phyloP scores from a whole-genome alignment of 1,140 invertebrate genomes.

The Drosophila obscura region DNA sequence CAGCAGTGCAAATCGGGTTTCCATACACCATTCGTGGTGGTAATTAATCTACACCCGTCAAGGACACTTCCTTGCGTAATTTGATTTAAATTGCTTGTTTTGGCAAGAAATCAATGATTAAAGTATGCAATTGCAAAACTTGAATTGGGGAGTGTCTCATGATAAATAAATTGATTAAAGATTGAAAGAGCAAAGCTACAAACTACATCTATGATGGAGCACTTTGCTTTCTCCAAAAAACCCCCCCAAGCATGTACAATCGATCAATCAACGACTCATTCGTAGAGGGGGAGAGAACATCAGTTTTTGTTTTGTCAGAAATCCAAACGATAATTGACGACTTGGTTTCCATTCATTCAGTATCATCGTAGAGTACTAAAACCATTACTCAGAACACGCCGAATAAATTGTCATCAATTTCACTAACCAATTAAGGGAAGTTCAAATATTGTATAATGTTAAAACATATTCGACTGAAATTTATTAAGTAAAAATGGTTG shows the following conservation, averaged over 20 bases:
- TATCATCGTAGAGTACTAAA: not conserved
- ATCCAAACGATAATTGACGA: too few relatives aligned
- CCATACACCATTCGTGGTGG: constrained; percentile 21
- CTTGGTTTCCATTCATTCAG: not conserved
- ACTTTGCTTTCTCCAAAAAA: too few relatives aligned
- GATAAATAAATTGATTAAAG: constrained; percentile 1
- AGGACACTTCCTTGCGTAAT: constrained; percentile 56
- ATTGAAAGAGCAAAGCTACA: too few relatives aligned
- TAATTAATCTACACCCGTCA: constrained; percentile 40
- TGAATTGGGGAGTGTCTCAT: constrained; percentile 32
- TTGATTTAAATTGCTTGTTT: constrained; percentile 46
- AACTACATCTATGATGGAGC: too few relatives aligned
- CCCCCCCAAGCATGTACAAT: too few relatives aligned
- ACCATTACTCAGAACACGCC: too few relatives aligned
- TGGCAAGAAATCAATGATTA: not conserved
- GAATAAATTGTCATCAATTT: too few relatives aligned
- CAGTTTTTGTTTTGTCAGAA: too few relatives aligned
- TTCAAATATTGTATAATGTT: not conserved
- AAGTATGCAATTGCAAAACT: constrained; percentile 23
- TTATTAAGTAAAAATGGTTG: constrained; percentile 57
- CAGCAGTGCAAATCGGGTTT: constrained; percentile 15
- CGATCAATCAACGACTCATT: too few relatives aligned
- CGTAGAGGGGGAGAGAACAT: too few relatives aligned
- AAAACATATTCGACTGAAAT: constrained; percentile 38
- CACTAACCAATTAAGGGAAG: too few relatives aligned